These are phyloP conservation scores for Semotilus atromaculatus DNA, from an alignment of 2,797 vertebrate genomes.

Conservation along the genomic window DNA sequence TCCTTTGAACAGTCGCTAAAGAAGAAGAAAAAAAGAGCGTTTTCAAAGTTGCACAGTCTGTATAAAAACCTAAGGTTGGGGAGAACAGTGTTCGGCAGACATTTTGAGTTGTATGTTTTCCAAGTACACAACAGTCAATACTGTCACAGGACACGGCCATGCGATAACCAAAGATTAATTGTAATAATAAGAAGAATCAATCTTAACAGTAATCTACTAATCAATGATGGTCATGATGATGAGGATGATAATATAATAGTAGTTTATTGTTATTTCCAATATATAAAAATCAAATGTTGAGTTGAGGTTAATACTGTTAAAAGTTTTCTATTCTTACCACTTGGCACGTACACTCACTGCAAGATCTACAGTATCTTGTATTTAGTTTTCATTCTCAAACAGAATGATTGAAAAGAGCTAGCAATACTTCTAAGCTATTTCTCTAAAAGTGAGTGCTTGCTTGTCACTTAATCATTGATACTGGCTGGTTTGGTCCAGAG, in stretches of 20 bases:
- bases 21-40: conserved; percentile 35
- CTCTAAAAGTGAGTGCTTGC: conserved; percentile 58
- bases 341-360: conserved; percentile 78
- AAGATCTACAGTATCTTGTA: conserved; percentile 62
- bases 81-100: conserved; percentile 66
- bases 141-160: conserved; percentile 85
- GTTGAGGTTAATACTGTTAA: conserved; percentile 76
- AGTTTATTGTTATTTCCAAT: conserved; percentile 76
- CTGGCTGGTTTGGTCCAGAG: conserved; percentile 80
- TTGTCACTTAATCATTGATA: conserved; percentile 57
- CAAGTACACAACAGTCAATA: conserved; percentile 85
- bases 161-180: conserved; percentile 80
- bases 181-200: conserved; percentile 70
- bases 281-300: conserved; percentile 77
- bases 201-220: conserved; percentile 70
- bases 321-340: conserved; percentile 75
- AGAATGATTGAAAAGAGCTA: conserved; percentile 62
- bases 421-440: conserved; percentile 59
- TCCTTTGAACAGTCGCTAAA: conserved; percentile 47
- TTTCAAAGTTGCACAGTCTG: conserved; percentile 58
- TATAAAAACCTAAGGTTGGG: conserved; percentile 33
- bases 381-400: conserved; percentile 54
- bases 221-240: conserved; percentile 68
- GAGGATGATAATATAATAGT: conserved; percentile 71
- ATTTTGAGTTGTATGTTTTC: conserved; percentile 69